Evolutionary conservation across 2,888 invertebrate species (phyloP), one percentile per base, ranked within the genome.

Genomic region (Entomobrya multifasciata): DNA sequence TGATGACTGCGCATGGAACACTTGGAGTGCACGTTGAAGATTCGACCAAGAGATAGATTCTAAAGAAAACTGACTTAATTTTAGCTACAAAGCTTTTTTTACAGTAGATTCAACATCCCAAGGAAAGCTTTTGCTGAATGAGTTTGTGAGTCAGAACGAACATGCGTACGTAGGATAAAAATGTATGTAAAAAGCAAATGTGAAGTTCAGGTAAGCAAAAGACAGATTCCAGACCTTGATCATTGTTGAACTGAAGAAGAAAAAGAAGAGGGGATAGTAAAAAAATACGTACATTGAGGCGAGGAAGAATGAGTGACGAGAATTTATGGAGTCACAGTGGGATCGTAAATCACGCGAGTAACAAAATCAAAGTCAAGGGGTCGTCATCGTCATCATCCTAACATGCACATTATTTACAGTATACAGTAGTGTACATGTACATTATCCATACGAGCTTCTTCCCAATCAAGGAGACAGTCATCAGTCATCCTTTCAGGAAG

Each of bases 251-350:
- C 41, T 41, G 67, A 22, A 67, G 13, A 22, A 41, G 22, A 17
- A 67, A 22, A 67, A n/a, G 67, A 6, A 47, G 47, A 70, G 70
- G 47, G 27, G 36, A 65, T n/a, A n/a, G n/a, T n/a, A n/a, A n/a
- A n/a, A 20, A 65, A 65, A 65, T 60, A 30, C 25, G 36, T 62
- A 44, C 22, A 22, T 44, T 67, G 44, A 67, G 44, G 22, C 44
- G 13, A 67, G 44, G 67, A 74, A 52, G 30, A 30, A 47, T 27
- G 65, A 84, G 77, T 84, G 84, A 84, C 84, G 84, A 85, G 78
- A 90, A 90, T 90, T 90, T 89, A 90, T 90, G 90, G 89, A 89
- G 89, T 90, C 90, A 90, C 85, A 90, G 90, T 89, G 88, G 80
- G 90, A 89, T 90, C 90, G 89, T 90, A 90, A 90, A 90, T 90